Conservation (phyloP, 2,888 invertebrate genomes). For the Arctia plantaginis region DNA sequence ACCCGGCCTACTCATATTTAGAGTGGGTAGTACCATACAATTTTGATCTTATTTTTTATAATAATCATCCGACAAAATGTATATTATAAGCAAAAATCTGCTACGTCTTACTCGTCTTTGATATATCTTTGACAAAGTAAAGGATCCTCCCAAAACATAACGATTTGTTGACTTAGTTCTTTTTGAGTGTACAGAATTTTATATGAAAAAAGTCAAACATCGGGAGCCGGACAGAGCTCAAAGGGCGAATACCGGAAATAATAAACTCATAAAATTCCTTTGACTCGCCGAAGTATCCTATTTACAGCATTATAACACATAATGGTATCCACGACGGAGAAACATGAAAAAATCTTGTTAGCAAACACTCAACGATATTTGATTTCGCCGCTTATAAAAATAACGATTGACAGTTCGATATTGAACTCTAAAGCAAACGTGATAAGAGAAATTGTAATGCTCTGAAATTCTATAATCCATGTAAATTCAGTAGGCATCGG, state of each 20-base stretch:
- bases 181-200: conserved; percentile 31
- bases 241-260: conserved; percentile 52
- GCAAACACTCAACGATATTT: conserved; percentile 47
- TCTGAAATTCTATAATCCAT: conserved; percentile 12
- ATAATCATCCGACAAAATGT: background rate
- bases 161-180: conserved; percentile 10
- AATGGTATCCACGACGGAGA: conserved; percentile 46
- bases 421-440: conserved; percentile 19
- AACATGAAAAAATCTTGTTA: conserved; percentile 51
- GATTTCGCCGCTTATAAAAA: conserved; percentile 35
- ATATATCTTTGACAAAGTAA: background rate
- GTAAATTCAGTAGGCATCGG: conserved; percentile 23
- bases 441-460: conserved; percentile 9
- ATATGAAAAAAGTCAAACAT: conserved; percentile 42
- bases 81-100: background rate
- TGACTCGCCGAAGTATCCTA: conserved; percentile 48
- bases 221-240: conserved; percentile 40
- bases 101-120: background rate
- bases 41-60: background rate
- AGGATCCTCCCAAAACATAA: conserved; percentile 14
- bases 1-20: no score
- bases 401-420: conserved; percentile 24
- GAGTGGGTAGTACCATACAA: background rate
- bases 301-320: conserved; percentile 49
- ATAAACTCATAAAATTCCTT: conserved; percentile 53